Evolutionary conservation across 2,113 vertebrate species (phyloP).

Genomic region (Irena cyanogastra): DNA sequence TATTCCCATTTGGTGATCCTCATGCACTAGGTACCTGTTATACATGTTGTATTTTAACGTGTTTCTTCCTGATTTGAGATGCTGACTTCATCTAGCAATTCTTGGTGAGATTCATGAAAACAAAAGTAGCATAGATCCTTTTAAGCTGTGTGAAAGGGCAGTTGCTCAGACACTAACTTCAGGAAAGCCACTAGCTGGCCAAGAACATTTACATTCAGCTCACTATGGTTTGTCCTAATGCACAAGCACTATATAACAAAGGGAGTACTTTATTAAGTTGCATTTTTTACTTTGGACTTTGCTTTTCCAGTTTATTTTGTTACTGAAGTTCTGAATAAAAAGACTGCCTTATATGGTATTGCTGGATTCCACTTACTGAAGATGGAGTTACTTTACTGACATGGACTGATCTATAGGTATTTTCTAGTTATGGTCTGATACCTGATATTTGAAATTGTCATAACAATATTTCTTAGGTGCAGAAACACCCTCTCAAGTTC

Average conservation of each 20-base stretch:
- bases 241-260: background rate
- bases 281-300: background rate
- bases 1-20: background rate
- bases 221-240: background rate
- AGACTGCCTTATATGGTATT: background rate
- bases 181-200: background rate
- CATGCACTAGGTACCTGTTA: background rate
- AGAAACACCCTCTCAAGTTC: background rate
- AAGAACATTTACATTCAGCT: background rate
- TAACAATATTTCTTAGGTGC: background rate
- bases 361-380: background rate
- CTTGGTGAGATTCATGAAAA: background rate
- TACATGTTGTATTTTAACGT: background rate
- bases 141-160: background rate
- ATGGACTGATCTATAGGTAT: background rate
- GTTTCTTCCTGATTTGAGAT: background rate
- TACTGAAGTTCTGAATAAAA: background rate
- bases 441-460: background rate
- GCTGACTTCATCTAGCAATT: background rate
- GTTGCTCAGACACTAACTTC: background rate
- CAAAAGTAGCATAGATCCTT: background rate
- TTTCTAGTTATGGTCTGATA: background rate
- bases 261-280: background rate
- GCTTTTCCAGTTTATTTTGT: background rate
- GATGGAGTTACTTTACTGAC: background rate